Conservation (phyloP, 2,797 vertebrate species). For the Scleropages formosus region DNA sequence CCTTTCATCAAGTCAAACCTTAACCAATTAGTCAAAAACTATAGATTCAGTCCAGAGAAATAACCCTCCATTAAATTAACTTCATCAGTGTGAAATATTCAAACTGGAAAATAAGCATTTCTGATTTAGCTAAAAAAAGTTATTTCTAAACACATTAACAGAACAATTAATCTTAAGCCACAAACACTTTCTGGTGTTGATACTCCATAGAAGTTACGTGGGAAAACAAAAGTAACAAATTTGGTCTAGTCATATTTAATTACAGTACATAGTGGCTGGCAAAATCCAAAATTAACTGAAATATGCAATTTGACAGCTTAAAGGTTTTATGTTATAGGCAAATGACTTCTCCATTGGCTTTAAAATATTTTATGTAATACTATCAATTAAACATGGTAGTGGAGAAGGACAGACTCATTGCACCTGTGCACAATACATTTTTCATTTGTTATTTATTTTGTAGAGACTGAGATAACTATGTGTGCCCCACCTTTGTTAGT, state of each 20-base stretch:
- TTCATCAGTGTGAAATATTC: conserved; percentile 42
- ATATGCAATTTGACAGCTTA: conserved; percentile 10
- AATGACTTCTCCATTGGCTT: conserved; percentile 50
- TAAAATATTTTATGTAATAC: conserved; percentile 32
- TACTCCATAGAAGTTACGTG: background rate
- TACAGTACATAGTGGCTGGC: background rate
- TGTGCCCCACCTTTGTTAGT: too few species aligned
- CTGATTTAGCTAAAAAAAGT: background rate
- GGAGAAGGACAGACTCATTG: conserved; percentile 3
- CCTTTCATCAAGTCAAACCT: conserved; percentile 32
- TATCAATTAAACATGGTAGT: conserved; percentile 30
- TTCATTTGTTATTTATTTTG: conserved; percentile 14
- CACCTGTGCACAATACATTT: conserved; percentile 31
- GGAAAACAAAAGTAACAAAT: background rate
- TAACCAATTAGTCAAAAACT: conserved; percentile 35
- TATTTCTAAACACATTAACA: conserved; percentile 34
- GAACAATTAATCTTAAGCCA: conserved; percentile 17
- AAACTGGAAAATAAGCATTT: conserved; percentile 22
- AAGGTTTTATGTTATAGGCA: conserved; percentile 22
- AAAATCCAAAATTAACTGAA: conserved; percentile 33
- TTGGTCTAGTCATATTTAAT: conserved; percentile 11
- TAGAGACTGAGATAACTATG: background rate
- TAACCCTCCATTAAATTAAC: conserved; percentile 29
- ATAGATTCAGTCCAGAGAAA: conserved; percentile 37
- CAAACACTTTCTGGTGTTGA: too few species aligned